Percentiles rank a stretch among this genome's conserved stretches.
phyloP scores from a whole-genome alignment of 2,797 vertebrate species.

The Ceryle rudis region DNA sequence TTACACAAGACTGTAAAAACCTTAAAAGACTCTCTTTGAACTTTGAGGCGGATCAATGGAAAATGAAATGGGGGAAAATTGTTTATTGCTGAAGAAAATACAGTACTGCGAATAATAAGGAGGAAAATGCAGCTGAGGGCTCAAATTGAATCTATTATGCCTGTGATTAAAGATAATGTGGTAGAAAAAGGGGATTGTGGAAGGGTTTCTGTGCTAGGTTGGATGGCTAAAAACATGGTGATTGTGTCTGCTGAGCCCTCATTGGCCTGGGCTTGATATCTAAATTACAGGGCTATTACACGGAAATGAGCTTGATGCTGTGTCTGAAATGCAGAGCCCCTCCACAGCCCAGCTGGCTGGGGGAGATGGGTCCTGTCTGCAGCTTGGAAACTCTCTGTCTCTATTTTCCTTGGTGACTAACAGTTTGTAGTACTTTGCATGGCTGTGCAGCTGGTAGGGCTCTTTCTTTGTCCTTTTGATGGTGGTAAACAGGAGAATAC shows the following conservation, averaged over 20 bases:
- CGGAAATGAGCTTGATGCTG: background rate
- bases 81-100: constrained; percentile 41
- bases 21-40: background rate
- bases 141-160: constrained; percentile 40
- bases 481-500: background rate
- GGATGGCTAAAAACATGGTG: background rate
- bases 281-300: constrained; percentile 40
- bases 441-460: background rate
- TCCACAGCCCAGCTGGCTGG: background rate
- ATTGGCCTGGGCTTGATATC: constrained; percentile 13
- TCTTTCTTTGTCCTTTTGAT: background rate
- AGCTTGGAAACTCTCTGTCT: background rate
- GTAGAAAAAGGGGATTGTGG: background rate
- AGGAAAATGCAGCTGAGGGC: constrained; percentile 50
- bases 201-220: background rate
- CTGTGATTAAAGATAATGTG: constrained; percentile 74
- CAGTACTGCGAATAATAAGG: constrained; percentile 14
- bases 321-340: background rate
- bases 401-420: background rate
- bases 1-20: background rate
- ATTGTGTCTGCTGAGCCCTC: constrained; percentile 14
- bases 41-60: background rate
- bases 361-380: background rate
- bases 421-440: background rate
- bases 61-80: constrained; percentile 37